These are phyloP conservation scores for Acrocyrtus sp. DNA, from an alignment of 2,888 invertebrate genomes.

Conservation along the genomic window DNA sequence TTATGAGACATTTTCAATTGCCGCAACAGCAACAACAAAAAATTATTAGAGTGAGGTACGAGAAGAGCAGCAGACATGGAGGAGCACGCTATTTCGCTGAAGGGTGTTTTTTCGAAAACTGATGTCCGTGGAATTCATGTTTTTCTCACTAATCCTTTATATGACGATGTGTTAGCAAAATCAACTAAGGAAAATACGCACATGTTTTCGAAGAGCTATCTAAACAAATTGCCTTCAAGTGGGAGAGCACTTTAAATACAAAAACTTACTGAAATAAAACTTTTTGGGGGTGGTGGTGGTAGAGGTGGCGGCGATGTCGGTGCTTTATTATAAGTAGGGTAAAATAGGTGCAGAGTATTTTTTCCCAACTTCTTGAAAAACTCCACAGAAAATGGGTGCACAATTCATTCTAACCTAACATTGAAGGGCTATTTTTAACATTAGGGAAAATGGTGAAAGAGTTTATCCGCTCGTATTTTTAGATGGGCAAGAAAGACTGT, in stretches of 20 bases:
- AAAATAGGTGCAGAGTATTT: background rate
- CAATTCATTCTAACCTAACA: too few species aligned
- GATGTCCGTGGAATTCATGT: background rate
- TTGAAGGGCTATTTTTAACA: background rate
- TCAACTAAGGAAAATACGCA: too few species aligned
- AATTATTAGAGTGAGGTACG: background rate
- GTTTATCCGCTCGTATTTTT: background rate
- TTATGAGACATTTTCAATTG: slow-evolving; percentile 40
- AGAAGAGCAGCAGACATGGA: background rate
- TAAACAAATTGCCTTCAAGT: background rate
- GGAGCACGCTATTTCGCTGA: background rate
- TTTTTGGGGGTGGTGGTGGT: background rate
- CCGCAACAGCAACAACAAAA: slow-evolving; percentile 22
- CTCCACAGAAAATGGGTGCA: too few species aligned
- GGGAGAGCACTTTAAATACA: too few species aligned
- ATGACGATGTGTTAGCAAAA: slow-evolving; percentile 9
- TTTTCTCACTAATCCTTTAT: slow-evolving; percentile 32
- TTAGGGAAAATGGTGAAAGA: too few species aligned
- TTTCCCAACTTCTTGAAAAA: background rate
- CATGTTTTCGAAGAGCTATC: background rate
- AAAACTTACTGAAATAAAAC: background rate
- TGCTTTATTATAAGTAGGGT: background rate
- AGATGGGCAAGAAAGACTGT: background rate
- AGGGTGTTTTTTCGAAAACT: background rate
- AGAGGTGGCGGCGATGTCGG: background rate